Evolutionary conservation across 2,113 vertebrate species (phyloP).

Genomic region (Helogale parvula): DNA sequence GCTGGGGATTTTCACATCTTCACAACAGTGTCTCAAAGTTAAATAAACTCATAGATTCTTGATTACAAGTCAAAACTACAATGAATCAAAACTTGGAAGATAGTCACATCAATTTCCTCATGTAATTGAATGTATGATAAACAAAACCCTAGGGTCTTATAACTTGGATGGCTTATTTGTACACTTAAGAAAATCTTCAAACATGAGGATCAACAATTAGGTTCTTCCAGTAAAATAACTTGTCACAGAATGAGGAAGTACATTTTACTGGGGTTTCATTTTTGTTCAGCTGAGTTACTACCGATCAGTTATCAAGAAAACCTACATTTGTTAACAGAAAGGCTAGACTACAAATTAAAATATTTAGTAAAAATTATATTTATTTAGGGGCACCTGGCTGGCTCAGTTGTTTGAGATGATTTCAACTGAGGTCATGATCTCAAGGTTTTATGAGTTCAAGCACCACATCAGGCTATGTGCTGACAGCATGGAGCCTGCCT

Average conservation of each 20-base stretch:
- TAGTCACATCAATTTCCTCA: background rate
- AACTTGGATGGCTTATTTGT: background rate
- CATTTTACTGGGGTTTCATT: background rate
- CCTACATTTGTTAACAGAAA: background rate
- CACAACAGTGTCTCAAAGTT: background rate
- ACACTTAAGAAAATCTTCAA: background rate
- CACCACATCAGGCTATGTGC: no score
- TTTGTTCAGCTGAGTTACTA: constrained; percentile 12
- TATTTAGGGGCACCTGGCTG: no score
- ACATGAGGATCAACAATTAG: background rate
- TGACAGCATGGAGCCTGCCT: no score
- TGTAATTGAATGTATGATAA: constrained; percentile 1
- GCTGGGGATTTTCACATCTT: constrained; percentile 21
- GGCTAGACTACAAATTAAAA: background rate
- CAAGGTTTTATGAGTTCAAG: no score
- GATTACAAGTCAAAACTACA: background rate
- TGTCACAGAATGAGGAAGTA: background rate
- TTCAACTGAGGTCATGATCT: no score
- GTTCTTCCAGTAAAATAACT: background rate
- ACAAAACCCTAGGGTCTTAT: background rate
- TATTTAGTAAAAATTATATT: background rate
- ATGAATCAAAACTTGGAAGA: background rate
- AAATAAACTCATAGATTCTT: constrained; percentile 9
- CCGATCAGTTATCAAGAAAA: background rate
- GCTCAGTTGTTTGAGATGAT: no score